These are phyloP conservation scores for Piaya cayana DNA, from an alignment of 2,113 vertebrate genomes.

Conservation along the genomic window DNA sequence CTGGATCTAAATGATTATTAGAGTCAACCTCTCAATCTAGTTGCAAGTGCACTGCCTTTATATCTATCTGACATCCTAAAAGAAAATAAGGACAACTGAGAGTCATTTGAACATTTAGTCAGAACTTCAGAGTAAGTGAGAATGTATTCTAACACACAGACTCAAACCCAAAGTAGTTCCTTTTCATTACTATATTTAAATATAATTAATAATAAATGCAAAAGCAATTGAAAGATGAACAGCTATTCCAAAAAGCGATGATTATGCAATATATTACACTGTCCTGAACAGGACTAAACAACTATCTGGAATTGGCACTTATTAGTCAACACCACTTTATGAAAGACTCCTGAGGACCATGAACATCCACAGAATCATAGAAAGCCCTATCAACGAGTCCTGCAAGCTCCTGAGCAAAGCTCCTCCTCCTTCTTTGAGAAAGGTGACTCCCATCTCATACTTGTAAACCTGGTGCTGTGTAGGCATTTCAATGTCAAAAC, in stretches of 20 bases:
- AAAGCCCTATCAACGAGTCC: no score
- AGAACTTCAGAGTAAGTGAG: background rate
- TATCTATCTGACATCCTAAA: background rate
- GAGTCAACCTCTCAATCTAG: background rate
- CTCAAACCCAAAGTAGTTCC: background rate
- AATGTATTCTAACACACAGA: background rate
- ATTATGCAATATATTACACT: background rate
- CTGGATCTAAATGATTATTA: background rate
- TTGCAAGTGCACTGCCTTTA: background rate
- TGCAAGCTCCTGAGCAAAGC: no score
- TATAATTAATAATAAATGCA: background rate
- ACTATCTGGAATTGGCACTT: background rate
- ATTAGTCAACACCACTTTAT: background rate
- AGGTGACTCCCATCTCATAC: no score
- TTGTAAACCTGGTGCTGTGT: no score
- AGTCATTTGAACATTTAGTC: background rate
- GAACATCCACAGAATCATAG: background rate
- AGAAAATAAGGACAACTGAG: background rate
- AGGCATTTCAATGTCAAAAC: no score
- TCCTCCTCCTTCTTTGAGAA: no score
- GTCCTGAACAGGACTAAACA: background rate
- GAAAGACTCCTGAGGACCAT: background rate
- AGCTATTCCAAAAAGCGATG: background rate
- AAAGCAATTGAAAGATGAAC: background rate
- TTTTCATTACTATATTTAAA: background rate